Evolutionary conservation across 2,888 invertebrate species (phyloP).

Genomic region (Luperina nickerlii): DNA sequence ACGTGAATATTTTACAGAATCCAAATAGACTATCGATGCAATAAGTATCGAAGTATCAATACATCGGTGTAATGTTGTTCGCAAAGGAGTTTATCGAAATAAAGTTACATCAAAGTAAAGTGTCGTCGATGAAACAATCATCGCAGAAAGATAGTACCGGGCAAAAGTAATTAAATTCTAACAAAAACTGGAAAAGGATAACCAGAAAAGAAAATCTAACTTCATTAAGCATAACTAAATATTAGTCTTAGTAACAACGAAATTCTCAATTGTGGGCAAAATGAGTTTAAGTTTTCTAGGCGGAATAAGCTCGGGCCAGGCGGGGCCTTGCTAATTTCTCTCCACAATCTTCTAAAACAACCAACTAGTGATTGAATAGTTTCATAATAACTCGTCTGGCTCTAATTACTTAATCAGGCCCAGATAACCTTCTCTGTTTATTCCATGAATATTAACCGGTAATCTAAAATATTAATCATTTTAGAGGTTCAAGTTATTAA

Average conservation of each 20-base stretch:
- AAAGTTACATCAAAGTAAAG: background rate
- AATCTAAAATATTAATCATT: conserved; percentile 5
- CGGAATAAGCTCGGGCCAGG: conserved; percentile 5
- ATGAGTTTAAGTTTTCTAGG: conserved; percentile 33
- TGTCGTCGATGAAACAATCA: background rate
- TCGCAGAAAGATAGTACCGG: background rate
- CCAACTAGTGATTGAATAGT: conserved; percentile 39
- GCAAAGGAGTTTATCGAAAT: background rate
- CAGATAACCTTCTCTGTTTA: conserved; percentile 6
- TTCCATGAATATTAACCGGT: conserved; percentile 18
- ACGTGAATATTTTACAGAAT: background rate
- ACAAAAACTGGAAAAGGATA: background rate
- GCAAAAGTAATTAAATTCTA: background rate
- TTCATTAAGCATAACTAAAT: background rate
- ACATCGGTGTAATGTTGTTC: no score
- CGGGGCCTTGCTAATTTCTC: conserved; percentile 27
- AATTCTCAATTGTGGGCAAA: conserved; percentile 29
- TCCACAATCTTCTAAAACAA: conserved; percentile 32
- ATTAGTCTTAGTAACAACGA: background rate
- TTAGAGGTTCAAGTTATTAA: background rate
- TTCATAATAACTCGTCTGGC: conserved; percentile 38
- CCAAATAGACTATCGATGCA: background rate
- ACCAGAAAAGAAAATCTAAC: background rate
- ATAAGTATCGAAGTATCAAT: background rate
- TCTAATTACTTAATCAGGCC: conserved; percentile 42